Evolutionary conservation across 2,797 vertebrate genomes (phyloP).

Genomic region (Acrossocheilus fasciatus): DNA sequence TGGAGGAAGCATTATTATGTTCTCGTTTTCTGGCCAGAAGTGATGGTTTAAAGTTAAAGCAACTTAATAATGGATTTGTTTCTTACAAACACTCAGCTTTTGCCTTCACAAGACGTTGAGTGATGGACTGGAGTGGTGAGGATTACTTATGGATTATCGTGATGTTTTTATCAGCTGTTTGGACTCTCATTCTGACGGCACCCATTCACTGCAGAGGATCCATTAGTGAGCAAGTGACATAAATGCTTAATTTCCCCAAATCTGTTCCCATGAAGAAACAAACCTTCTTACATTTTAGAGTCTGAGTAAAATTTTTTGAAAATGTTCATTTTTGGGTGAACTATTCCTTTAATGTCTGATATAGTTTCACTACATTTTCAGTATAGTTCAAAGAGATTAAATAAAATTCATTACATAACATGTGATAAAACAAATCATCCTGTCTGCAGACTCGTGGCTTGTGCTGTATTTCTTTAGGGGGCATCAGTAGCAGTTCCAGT

Average conservation of each 20-base stretch:
- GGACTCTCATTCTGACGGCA: too few relatives aligned
- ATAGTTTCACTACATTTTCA: background rate
- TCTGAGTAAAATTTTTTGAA: background rate
- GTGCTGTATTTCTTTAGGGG: background rate
- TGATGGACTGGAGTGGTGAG: too few relatives aligned
- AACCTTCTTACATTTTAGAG: background rate
- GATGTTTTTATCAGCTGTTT: too few relatives aligned
- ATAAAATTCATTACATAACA: background rate
- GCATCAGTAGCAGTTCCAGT: background rate
- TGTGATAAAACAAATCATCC: background rate
- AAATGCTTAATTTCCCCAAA: background rate
- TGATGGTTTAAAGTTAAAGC: too few relatives aligned
- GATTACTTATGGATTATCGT: too few relatives aligned
- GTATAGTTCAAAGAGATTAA: background rate
- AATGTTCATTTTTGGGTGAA: background rate
- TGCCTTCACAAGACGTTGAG: too few relatives aligned
- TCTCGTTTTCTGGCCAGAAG: too few relatives aligned
- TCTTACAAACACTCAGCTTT: too few relatives aligned
- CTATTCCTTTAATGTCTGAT: background rate
- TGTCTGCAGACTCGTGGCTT: background rate
- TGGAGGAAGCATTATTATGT: too few relatives aligned
- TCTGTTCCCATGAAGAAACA: background rate
- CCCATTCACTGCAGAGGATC: background rate
- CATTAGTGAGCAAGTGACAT: background rate
- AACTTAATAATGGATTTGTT: too few relatives aligned